Base-by-base conservation (phyloP, 2,113 vertebrate species). In the Pampusana beccarii region DNA sequence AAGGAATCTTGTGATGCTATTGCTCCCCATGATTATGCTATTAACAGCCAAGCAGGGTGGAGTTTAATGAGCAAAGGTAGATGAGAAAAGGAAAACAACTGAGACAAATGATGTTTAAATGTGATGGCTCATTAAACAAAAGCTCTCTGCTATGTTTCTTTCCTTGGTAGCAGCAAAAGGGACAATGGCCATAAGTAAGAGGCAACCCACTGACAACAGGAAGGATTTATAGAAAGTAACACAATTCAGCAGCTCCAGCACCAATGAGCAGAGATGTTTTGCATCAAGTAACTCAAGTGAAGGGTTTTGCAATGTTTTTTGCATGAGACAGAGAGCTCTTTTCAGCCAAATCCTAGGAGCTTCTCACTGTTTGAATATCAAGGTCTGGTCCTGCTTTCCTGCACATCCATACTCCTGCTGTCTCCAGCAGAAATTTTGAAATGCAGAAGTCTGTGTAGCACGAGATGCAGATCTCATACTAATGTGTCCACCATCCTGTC, bases 41-140 rank as follows among this genome's bases (percentile, higher is more conserved):
- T 92, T 96, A 95, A 75, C 72, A 92, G 44, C 92, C 54, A 91
- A 79, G 95, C 91, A 65, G 93, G 92, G 73, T 94, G 80, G 86
- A 96, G 83, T 89, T 94, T 94, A 97, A 96, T 86, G 95, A 93
- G 91, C 66, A 94, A 96, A 96, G 93, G 96, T 96, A 92, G 96
- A 96, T 93, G 90, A 94, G 93, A 87, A 96, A 95, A 92, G 66
- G 80, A 93, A 95, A 96, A 96, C 93, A 94, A 82, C 92, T 89
- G 86, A 96, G 93, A 96, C 83, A 95, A 96, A 96, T 92, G 77
- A 91, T 92, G 92, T 94, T 96, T 93, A 87, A 94, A 95, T 94
- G 91, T 91, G 92, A 94, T 92, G 91, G 95, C 89, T 96, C 93
- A 96, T 96, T 95, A 92, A 92, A 80, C 88, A 95, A 93, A 93